Conservation (phyloP, 2,888 invertebrate genomes). For the Drosophila yooni region DNA sequence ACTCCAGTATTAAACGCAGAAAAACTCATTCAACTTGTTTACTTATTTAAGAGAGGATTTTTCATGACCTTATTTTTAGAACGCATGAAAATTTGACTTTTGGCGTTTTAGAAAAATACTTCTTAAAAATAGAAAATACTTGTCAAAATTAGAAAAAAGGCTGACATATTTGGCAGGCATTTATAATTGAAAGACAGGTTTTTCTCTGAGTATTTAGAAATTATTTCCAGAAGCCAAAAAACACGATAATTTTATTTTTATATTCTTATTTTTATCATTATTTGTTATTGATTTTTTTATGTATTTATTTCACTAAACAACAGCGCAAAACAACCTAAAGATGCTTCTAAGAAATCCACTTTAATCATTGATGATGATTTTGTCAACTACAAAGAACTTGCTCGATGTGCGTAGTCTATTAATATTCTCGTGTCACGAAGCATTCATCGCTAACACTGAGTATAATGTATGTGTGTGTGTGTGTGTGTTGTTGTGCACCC, state of each 20-base stretch:
- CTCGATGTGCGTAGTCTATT: not conserved
- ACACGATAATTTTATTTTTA: accelerated
- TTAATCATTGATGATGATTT: not conserved
- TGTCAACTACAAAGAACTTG: not conserved
- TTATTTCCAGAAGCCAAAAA: not conserved
- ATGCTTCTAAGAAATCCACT: not conserved
- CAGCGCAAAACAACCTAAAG: accelerated
- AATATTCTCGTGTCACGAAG: slow-evolving; percentile 7
- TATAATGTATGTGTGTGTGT: slow-evolving; percentile 1
- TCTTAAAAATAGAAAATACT: not conserved
- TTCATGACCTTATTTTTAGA: not conserved
- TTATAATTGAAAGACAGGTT: not conserved
- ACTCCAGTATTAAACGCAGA: not conserved
- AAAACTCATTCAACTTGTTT: not conserved
- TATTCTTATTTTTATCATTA: not conserved
- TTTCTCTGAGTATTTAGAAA: not conserved
- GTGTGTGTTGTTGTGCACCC: slow-evolving; percentile 4
- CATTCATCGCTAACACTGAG: slow-evolving; percentile 1
- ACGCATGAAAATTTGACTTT: accelerated
- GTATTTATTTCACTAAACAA: not conserved
- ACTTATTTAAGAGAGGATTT: too few relatives aligned
- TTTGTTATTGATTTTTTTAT: not conserved
- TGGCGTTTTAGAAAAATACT: not conserved
- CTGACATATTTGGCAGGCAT: accelerated
- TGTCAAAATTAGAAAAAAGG: not conserved